Base-by-base conservation (phyloP, 2,113 vertebrate genomes). In the Sorex fumeus region DNA sequence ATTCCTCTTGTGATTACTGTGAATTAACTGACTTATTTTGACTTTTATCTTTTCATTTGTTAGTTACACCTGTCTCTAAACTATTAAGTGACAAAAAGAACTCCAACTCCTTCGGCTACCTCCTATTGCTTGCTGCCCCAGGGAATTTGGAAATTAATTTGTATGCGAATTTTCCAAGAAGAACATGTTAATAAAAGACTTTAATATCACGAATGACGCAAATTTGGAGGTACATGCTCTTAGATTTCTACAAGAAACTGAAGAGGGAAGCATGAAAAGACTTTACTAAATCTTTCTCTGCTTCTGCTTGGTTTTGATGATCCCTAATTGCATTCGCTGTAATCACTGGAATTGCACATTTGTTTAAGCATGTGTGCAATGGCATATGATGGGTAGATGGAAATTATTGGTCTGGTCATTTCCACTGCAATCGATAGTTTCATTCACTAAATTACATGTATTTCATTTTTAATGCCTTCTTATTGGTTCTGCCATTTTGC, bases 371-470 rank as follows among this genome's bases (percentile, higher is more conserved):
- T 84, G 43, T 85, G 75, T 79, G 66, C 0, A 0, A 69, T 95
- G 92, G 70, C 81, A 95, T 91, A 62, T 71, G 92, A 97, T 64
- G 71, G 74, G 72, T 88, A 57, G 34, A 95, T 97, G 81, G 93
- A 95, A 97, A 95, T 71, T 36, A 45, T 87, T 94, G 91, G 75
- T 21, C 77, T 28, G 1, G 4, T 95, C 92, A 94, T 96, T 97
- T 96, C 77, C 75, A 79, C 30, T 86, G 45, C 70, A 96, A 88
- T 96, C 32, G 13, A 93, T 85, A 95, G 75, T 93, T 86, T 75
- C 90, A 97, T 96, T 53, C 90, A 97, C 94, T 95, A 80, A 93
- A 92, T 97, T 97, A 96, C 88, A 93, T 94, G 69, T 89, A n/a
- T 64, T 95, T 66, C 84, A 72, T 82, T 15, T 81, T 93, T 88